A percentile compares a stretch with the other conserved stretches of the same genome.
Evolutionary conservation across 2,888 invertebrate species (phyloP).

Genomic region (Muschampia plurimacula): DNA sequence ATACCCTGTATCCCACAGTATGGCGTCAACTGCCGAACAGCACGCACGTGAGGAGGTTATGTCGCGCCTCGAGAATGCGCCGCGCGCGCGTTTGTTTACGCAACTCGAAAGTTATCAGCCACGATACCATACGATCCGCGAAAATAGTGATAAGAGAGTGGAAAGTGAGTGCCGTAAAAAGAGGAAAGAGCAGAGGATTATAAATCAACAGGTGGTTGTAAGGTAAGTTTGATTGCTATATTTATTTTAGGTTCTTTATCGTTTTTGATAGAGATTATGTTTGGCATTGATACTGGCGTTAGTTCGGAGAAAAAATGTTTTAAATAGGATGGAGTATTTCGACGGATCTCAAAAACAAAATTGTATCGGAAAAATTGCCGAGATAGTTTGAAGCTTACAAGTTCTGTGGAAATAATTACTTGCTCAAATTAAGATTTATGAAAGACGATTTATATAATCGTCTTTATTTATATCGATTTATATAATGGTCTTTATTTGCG

Average conservation of each 20-base stretch:
- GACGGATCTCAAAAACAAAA: no score
- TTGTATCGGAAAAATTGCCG: no score
- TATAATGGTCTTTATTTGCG: no score
- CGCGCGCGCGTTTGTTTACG: constrained; percentile 77
- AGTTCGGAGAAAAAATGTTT: neutral
- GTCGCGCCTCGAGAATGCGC: constrained; percentile 73
- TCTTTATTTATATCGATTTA: no score
- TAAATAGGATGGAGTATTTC: neutral
- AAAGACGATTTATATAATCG: no score
- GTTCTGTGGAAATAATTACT: no score
- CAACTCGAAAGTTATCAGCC: constrained; percentile 84
- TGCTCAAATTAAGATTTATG: no score
- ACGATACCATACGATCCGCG: constrained; percentile 80
- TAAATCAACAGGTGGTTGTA: constrained; percentile 62
- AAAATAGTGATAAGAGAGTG: constrained; percentile 78
- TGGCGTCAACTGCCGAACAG: constrained; percentile 64
- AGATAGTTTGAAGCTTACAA: no score
- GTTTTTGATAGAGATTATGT: neutral
- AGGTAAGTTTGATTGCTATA: constrained; percentile 60
- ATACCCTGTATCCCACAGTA: constrained; percentile 59
- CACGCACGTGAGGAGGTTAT: constrained; percentile 66
- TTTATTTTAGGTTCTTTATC: neutral
- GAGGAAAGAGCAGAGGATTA: constrained; percentile 70
- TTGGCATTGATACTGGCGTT: neutral
- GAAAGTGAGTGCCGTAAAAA: constrained; percentile 76